Evolutionary conservation across 2,113 vertebrate species (phyloP), one percentile per base, ranked within the genome.

Genomic region (Bubo bubo): DNA sequence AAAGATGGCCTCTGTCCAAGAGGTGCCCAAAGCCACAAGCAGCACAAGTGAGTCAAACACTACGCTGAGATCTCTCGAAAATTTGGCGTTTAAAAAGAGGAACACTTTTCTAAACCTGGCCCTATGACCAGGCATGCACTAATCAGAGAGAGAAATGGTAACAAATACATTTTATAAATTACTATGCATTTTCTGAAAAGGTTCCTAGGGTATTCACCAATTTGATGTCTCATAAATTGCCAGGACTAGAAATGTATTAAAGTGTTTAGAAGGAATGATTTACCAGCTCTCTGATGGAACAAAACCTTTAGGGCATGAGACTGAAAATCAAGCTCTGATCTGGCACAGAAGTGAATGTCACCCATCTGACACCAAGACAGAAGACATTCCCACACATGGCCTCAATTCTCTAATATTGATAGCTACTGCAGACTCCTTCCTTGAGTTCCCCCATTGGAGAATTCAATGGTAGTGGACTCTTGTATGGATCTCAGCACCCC

Each of bases 241-340:
- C n/a, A 66, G 66, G 92, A 73, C 67, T 63, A 50, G 71, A 90
- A 96, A 56, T 6, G 6, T 50, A 86, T 63, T 92, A 83, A 92
- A 90, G 55, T 92, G 71, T 77, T 96, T 88, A 83, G 71, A 75
- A 81, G 32, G 66, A 68, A 20, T 86, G 88, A 90, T 95, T 90
- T 95, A 86, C 64, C 67, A 80, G 63, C 59, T 92, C 67, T 88
- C 47, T 90, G 88, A 90, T 80, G 59, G 79, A 94, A 60, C 47
- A 80, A 79, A 91, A 66, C 26, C 71, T 95, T 86, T 50, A 89
- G 55, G 86, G 82, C 34, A 43, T 63, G 30, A 85, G 53, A 35
- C 21, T 86, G 71, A 24, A 66, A 85, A 73, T 73, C 63, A 68
- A 63, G 50, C 45, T 73, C 52, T 60, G 59, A 24, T 35, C 63